Base-by-base conservation (phyloP, 2,888 invertebrate genomes). In the Xylocampa areola region DNA sequence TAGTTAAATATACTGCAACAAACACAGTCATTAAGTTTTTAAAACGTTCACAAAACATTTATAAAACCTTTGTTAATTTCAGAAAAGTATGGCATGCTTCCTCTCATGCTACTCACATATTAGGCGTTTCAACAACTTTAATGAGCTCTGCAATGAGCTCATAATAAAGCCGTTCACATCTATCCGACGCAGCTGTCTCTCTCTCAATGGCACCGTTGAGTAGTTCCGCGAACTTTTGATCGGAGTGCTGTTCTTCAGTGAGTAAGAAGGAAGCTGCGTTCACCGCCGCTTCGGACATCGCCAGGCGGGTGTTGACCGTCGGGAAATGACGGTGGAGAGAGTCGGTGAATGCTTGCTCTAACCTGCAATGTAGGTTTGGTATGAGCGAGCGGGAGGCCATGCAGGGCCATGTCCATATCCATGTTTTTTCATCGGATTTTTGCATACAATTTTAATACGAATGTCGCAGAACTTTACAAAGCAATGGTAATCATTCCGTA, bases 241-340 rank as follows among this genome's bases (percentile, higher is more conserved):
- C 83, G 0, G 75, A 63, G 2, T 89, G 73, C 39, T 94, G 86
- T 0, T 87, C 81, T 3, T 82, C 83, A 0, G 92, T 89, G 0
- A 89, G 91, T 7, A 96, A 84, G 2, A 73, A 61, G 2, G 85
- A 80, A 0, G 95, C 96, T 0, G 91, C 84, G 1, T 88, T 80
- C 2, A 96, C 78, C 10, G 95, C 94, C 0, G 78, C 76, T 1
- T 95, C 91, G 0, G 95, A 92, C 58, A 96, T 90, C 13, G 93
- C 86, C 0, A 95, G 82, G 2, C 94, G 91, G 0, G 96, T 96
- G 49, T 95, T 94, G 11, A 95, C 94, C 0, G 96, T 95, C 0
- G 95, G 95, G 79, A 96, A 96, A 67, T 94, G 91, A 21, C 95
- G 95, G 52, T 94, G 94, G 0, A 96, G 88, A 0, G 89, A 80